Percentiles rank a stretch among this genome's conserved stretches.
Evolutionary conservation across 2,888 invertebrate genomes (phyloP).

Genomic region (Ectobius pallidus): DNA sequence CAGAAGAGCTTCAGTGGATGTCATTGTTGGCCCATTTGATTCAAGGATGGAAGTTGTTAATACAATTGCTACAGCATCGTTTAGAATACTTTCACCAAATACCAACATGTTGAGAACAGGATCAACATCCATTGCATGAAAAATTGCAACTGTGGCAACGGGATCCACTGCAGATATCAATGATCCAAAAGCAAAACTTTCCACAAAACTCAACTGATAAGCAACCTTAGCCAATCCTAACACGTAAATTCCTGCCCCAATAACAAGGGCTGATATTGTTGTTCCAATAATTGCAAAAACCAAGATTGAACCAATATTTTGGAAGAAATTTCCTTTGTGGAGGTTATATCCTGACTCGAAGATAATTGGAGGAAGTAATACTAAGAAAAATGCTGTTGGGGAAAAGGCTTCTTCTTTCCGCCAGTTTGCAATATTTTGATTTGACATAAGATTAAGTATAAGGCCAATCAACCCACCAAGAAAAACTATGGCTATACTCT

Average conservation of each 20-base stretch:
- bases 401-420: constrained; percentile 97
- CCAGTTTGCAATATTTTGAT: constrained; percentile 91
- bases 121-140: constrained; percentile 96
- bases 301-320: constrained; percentile 98
- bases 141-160: constrained; percentile 98
- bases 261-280: constrained; percentile 94
- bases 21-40: constrained; percentile 68
- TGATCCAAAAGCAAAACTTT: constrained; percentile 98
- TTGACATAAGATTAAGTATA: constrained; percentile 86
- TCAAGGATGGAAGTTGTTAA: constrained; percentile 88
- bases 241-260: constrained; percentile 95
- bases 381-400: constrained; percentile 96
- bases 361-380: constrained; percentile 96
- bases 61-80: constrained; percentile 98
- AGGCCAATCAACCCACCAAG: constrained; percentile 93
- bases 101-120: constrained; percentile 99
- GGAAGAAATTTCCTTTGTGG: constrained; percentile 95
- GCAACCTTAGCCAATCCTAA: constrained; percentile 91
- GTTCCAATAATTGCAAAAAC: constrained; percentile 98
- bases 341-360: constrained; percentile 99
- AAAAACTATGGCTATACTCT: constrained; percentile 96
- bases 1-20: constrained; percentile 79
- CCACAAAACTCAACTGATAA: constrained; percentile 90
- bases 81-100: constrained; percentile 92
- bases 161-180: constrained; percentile 99